Evolutionary conservation across 2,888 invertebrate species (phyloP).

Genomic region (Anodontia alba): DNA sequence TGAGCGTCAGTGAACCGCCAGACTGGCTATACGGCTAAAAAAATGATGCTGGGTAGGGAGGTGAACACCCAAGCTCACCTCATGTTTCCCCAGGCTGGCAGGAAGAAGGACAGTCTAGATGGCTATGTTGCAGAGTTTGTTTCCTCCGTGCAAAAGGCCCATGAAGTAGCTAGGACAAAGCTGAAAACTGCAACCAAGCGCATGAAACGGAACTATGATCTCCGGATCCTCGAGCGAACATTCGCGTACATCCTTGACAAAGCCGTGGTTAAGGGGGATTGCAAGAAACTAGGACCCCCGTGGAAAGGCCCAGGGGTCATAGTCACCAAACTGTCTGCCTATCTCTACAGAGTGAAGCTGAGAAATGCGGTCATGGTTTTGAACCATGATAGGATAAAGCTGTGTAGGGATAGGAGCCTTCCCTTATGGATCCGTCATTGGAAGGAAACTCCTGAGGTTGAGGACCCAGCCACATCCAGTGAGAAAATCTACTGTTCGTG

Average conservation of each 20-base stretch:
- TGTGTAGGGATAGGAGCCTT: conserved; percentile 15
- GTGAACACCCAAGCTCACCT: background rate
- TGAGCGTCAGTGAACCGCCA: background rate
- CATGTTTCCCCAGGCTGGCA: background rate
- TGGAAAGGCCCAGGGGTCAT: conserved; percentile 50
- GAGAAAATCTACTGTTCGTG: background rate
- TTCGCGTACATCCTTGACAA: conserved; percentile 34
- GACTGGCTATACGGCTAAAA: background rate
- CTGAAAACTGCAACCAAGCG: conserved; percentile 8
- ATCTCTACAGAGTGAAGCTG: conserved; percentile 29
- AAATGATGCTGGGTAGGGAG: background rate
- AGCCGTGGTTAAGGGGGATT: conserved; percentile 32
- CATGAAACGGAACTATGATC: conserved; percentile 29
- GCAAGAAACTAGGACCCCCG: conserved; percentile 28
- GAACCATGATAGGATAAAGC: conserved; percentile 37
- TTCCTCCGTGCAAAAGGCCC: background rate
- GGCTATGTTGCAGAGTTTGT: background rate
- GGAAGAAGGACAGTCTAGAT: background rate
- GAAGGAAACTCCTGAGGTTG: background rate
- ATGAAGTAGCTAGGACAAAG: background rate
- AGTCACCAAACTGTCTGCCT: conserved; percentile 23
- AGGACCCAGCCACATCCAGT: background rate
- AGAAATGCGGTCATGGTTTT: conserved; percentile 27
- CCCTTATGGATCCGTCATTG: conserved; percentile 24
- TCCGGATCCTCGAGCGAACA: background rate